Percentiles rank a stretch among this genome's conserved stretches.
These are phyloP conservation scores for Catostomus latipinnis DNA, from an alignment of 2,797 vertebrate genomes.

Conservation along the genomic window DNA sequence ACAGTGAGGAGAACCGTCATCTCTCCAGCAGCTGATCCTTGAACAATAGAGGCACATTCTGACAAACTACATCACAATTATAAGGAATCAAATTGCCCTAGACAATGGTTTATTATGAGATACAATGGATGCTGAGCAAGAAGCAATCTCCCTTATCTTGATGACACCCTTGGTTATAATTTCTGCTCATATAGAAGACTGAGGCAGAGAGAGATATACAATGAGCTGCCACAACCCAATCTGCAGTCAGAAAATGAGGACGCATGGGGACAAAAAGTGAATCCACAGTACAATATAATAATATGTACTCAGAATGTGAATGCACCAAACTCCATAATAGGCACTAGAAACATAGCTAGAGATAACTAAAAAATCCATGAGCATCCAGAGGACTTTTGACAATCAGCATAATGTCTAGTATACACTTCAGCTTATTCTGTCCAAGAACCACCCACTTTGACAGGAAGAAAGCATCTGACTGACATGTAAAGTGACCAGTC, in stretches of 20 bases:
- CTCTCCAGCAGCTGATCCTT: slow-evolving; percentile 22
- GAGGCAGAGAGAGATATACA: not conserved
- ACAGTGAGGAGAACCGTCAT: slow-evolving; percentile 24
- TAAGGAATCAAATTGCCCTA: not conserved
- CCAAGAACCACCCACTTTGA: not conserved
- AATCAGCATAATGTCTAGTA: not conserved
- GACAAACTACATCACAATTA: slow-evolving; percentile 22
- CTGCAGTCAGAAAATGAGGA: not conserved
- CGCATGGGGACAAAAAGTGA: not conserved
- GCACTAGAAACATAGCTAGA: not conserved
- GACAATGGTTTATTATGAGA: slow-evolving; percentile 5
- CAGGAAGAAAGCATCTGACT: not conserved
- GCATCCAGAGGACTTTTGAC: not conserved
- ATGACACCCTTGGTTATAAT: slow-evolving; percentile 12
- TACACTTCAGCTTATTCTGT: not conserved
- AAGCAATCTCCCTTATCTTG: slow-evolving; percentile 13
- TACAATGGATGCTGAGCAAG: slow-evolving; percentile 13
- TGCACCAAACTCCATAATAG: not conserved
- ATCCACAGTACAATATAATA: not conserved
- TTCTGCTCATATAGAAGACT: not conserved
- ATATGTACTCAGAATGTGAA: not conserved
- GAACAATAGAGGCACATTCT: not conserved
- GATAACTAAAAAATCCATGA: not conserved
- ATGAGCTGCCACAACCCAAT: not conserved
- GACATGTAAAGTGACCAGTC: not conserved